phyloP scores from a whole-genome alignment of 2,113 vertebrate species.

The human (Homo sapiens) region DNA sequence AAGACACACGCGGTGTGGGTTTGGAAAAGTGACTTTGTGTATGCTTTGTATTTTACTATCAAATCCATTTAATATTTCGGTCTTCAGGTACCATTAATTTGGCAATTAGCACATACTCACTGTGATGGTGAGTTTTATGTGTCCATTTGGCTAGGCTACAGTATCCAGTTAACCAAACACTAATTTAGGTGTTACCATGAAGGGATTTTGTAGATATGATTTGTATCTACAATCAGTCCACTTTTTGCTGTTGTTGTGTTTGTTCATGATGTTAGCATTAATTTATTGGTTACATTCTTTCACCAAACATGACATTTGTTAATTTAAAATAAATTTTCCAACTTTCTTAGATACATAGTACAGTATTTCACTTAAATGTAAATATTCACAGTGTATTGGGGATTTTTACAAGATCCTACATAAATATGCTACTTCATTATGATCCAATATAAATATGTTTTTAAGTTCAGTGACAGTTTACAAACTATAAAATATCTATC shows the following conservation, averaged over 20 bases:
- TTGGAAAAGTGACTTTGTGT: neutral
- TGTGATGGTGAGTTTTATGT: neutral
- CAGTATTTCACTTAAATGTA: neutral
- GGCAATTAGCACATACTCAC: neutral
- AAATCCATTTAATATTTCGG: neutral
- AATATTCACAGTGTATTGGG: neutral
- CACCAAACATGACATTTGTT: neutral
- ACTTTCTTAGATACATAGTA: neutral
- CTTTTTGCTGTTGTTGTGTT: neutral
- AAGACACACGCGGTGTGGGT: neutral
- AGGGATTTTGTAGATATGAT: neutral
- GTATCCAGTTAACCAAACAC: neutral
- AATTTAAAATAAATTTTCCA: constrained; percentile 41
- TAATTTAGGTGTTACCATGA: neutral
- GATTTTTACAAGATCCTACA: neutral
- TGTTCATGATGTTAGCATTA: neutral
- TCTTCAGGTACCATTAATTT: neutral
- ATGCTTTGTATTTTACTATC: neutral
- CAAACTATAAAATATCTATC: neutral
- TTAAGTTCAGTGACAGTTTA: neutral
- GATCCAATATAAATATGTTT: neutral
- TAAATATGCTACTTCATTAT: neutral
- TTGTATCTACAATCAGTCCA: neutral
- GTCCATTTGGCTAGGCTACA: neutral
- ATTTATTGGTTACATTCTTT: neutral